These are phyloP conservation scores for Rhadina sibilatrix DNA, from an alignment of 2,113 vertebrate species.

Conservation along the genomic window DNA sequence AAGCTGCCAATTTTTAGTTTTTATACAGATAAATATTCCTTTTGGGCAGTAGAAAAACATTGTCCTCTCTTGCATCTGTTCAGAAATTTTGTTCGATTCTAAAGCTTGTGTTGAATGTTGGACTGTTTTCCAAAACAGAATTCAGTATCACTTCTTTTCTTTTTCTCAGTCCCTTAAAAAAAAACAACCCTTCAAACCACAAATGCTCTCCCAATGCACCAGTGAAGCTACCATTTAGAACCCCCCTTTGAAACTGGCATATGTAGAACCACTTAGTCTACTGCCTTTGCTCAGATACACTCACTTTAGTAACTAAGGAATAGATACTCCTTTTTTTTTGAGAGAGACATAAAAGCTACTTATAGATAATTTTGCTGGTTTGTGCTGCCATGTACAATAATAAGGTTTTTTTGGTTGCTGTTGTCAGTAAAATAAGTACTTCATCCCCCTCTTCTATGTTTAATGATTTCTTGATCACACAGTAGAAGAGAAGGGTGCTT, in stretches of 20 bases:
- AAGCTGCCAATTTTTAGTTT: not conserved
- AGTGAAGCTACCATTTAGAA: not conserved
- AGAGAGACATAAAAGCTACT: not conserved
- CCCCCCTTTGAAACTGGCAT: accelerated
- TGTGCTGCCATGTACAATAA: not conserved
- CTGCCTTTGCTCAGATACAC: not conserved
- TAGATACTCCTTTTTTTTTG: not conserved
- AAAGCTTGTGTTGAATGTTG: not conserved
- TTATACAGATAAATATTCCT: not conserved
- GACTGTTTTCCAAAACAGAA: not conserved
- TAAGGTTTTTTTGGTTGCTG: not conserved
- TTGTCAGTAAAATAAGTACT: not conserved
- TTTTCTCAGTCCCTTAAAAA: not conserved
- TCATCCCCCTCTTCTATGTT: not conserved
- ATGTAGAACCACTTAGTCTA: not conserved
- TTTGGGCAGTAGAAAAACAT: not conserved
- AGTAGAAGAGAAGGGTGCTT: not conserved
- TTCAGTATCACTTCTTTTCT: not conserved
- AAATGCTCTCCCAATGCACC: not conserved
- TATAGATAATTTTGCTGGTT: not conserved
- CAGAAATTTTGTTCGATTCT: not conserved
- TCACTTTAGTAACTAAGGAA: not conserved
- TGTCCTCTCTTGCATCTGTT: not conserved
- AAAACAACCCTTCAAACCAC: not conserved
- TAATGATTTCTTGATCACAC: not conserved